These are phyloP conservation scores for Oryzias woworae DNA, from an alignment of 2,113 vertebrate genomes.

Conservation along the genomic window DNA sequence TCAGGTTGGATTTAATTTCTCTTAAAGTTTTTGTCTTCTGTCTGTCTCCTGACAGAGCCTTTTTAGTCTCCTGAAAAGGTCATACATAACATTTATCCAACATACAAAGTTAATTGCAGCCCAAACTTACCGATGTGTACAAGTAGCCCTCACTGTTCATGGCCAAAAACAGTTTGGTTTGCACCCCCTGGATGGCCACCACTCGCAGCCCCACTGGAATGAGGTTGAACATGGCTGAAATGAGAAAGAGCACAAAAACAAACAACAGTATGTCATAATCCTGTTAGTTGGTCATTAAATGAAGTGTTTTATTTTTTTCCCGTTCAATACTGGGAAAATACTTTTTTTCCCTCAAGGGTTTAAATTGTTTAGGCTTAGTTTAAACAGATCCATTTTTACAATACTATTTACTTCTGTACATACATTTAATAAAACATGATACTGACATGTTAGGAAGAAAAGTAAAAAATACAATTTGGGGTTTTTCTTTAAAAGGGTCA, in stretches of 20 bases:
- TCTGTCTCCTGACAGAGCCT: slow-evolving; percentile 2
- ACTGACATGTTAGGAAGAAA: too few relatives aligned
- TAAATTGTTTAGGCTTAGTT: too few relatives aligned
- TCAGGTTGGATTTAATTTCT: too few relatives aligned
- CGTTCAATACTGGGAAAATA: too few relatives aligned
- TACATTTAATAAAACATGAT: too few relatives aligned
- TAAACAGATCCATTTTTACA: too few relatives aligned
- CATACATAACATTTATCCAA: background rate
- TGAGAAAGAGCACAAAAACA: slow-evolving; percentile 12
- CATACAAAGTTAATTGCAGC: background rate
- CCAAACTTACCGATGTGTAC: slow-evolving; percentile 93
- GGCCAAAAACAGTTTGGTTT: slow-evolving; percentile 96
- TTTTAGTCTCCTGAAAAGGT: background rate
- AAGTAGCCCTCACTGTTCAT: slow-evolving; percentile 99
- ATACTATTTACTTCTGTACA: too few relatives aligned
- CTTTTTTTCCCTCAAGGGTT: too few relatives aligned
- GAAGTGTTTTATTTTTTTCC: too few relatives aligned
- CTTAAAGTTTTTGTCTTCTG: background rate
- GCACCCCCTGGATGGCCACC: slow-evolving; percentile 98
- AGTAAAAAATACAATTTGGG: too few relatives aligned
- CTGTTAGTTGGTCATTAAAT: background rate
- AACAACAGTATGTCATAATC: background rate
- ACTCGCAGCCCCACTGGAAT: slow-evolving; percentile 98
- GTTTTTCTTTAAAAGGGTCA: too few relatives aligned
- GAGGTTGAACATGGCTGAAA: slow-evolving; percentile 95